Evolutionary conservation across 2,113 vertebrate genomes (phyloP), one percentile per base, ranked within the genome.

Genomic region (Nesoenas mayeri): DNA sequence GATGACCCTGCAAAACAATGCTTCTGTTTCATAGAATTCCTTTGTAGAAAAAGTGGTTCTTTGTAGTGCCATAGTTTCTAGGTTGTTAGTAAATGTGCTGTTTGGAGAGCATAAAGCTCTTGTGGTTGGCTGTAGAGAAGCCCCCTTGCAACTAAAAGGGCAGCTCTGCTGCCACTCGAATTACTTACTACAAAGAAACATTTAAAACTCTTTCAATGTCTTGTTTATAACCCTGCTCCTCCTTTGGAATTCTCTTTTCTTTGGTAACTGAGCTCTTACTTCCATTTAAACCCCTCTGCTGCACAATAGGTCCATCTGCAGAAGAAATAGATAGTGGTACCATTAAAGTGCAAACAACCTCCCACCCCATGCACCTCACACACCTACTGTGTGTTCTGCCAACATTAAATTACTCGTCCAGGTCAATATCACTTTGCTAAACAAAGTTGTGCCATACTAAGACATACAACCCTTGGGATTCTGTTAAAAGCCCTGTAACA

Each of bases 271-370:
- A 91, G 47, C 61, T 90, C 73, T 65, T 15, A 13, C 61, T 75
- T 79, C 53, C 66, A 73, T 54, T 80, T 16, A 47, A 93, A 75
- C 22, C 22, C n/a, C 79, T 84, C 44, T 65, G 8, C 34, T 3
- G 1, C 28, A 2, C 3, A 54, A 29, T 0, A 64, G 61, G 48
- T 47, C 47, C 0, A 0, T 15, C 34, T 64, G 78, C 42, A 61
- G 78, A 6, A 72, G 40, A 84, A 53, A 53, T 10, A 44, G 54
- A 26, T 1, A 71, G 69, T 3, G 31, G 75, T 7, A 36, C 69
- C 66, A 10, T 3, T 5, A 0, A 28, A 81, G 40, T 28, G 73
- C 66, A 65, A 81, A 31, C 73, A 53, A 42, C 61, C 72, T 86
- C 92, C 88, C 85, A 72, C 58, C 64, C 1, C 0, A 22, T 1